Evolutionary conservation across 2,888 invertebrate genomes (phyloP), one percentile per base, ranked within the genome.

Genomic region (Sinhomidia bicolor): DNA sequence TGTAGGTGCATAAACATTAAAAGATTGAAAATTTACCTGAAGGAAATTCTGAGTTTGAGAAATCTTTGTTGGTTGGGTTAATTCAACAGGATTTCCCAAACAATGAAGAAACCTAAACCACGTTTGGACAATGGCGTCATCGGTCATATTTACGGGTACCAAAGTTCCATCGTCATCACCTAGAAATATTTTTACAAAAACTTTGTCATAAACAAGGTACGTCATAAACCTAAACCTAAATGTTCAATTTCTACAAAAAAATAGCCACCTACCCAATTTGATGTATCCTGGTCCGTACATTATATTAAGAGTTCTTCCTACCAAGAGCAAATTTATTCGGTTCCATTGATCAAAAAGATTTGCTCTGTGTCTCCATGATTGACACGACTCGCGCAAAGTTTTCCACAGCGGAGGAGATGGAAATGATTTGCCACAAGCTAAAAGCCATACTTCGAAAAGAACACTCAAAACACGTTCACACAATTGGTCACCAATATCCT

Each of bases 401-500:
- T 98, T 98, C 99, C 99, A 99, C 91, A 99, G 94, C 0, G 98
- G 97, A 6, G 99, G 99, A 3, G 98, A 96, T 0, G 99, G 99
- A 94, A 99, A 99, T 93, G 97, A 98, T 90, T 95, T 95, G 80
- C 95, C 95, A 93, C 96, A 97, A 2, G 96, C 96, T 74, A 96
- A 94, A 80, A 97, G 93, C 97, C 97, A 97, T 81, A 98, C 96
- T 94, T 99, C 98, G 94, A 99, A 97, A 83, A 99, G 95, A 47
- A 99, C 99, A 91, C 98, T 97, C 5, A 99, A 95, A 80, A 99
- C 98, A 47, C 99, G 95, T 93, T 99, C 98, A 93, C 98, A 98
- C 65, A 99, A 94, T 93, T 99, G 98, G 93, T 98, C 98, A 0
- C 97, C 97, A n/a, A 98, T 97, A 93, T 98, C 97, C 94, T 98